These are phyloP conservation scores for Cataglyphis altisquamis DNA, from an alignment of 2,888 invertebrate genomes.

Conservation along the genomic window DNA sequence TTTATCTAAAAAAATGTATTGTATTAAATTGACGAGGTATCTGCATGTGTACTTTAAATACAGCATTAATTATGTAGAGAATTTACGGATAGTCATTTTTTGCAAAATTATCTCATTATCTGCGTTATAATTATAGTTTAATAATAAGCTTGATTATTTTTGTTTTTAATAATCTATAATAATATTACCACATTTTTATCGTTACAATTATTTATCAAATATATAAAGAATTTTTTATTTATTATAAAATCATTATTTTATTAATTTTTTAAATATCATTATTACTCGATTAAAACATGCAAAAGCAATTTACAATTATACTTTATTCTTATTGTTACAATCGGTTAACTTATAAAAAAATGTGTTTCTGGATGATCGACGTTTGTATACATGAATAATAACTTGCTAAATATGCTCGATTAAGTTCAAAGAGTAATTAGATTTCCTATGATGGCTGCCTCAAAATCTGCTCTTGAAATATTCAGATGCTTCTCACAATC, in stretches of 20 bases:
- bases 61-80: background rate
- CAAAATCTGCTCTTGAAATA: constrained; percentile 31
- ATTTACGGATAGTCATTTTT: background rate
- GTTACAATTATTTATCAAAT: background rate
- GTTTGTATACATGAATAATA: constrained; percentile 7
- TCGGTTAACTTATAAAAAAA: background rate
- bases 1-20: background rate
- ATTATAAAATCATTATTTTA: background rate
- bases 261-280: background rate
- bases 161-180: background rate
- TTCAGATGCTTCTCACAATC: constrained; percentile 27
- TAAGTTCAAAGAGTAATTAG: constrained; percentile 42
- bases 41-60: background rate
- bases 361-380: background rate
- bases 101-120: background rate
- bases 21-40: background rate
- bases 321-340: background rate
- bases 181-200: background rate
- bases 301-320: background rate
- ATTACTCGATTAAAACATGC: background rate
- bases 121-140: background rate
- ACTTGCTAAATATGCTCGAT: constrained; percentile 18
- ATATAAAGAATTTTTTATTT: background rate
- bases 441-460: constrained; percentile 1
- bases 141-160: background rate